A percentile compares a stretch with the other conserved stretches of the same genome.
Conservation (phyloP, 1,140 invertebrate genomes). For the Drosophila jambulina region DNA sequence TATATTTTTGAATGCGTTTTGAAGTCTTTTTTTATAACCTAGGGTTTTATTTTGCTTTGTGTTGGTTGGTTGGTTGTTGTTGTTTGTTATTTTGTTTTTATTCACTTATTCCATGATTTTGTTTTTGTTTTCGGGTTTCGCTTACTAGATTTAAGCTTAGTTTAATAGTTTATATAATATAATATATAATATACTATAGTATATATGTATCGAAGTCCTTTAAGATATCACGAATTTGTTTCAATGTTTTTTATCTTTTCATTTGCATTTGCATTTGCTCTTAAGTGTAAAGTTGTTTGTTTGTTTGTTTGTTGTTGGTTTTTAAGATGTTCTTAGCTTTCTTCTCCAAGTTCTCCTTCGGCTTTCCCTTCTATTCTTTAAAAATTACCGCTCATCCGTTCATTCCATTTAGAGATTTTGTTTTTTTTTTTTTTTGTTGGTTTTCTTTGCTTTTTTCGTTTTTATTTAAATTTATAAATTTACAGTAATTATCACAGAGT, state of each 20-base stretch:
- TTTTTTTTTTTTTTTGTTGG: conserved; percentile 44
- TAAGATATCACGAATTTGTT: conserved; percentile 85
- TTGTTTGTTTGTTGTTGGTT: conserved; percentile 48
- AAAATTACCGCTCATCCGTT: conserved; percentile 73
- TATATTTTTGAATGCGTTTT: conserved; percentile 80
- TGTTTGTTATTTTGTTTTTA: conserved; percentile 58
- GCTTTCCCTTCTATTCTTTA: conserved; percentile 61
- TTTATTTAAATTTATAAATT: conserved; percentile 85
- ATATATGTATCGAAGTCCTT: conserved; percentile 85
- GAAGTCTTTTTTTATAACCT: conserved; percentile 81
- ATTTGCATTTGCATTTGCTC: conserved; percentile 83
- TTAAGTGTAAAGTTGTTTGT: conserved; percentile 77
- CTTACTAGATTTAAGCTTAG: conserved; percentile 77
- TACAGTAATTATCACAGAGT: conserved; percentile 85
- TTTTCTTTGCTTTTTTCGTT: conserved; percentile 56
- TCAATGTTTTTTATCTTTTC: conserved; percentile 85
- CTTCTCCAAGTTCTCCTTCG: conserved; percentile 26
- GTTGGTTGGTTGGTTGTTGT: conserved; percentile 41
- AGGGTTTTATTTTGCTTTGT: conserved; percentile 69
- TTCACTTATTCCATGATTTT: conserved; percentile 65
- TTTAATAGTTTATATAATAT: conserved; percentile 75
- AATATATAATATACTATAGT: conserved; percentile 85
- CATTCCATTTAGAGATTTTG: conserved; percentile 69
- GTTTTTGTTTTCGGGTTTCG: conserved; percentile 53
- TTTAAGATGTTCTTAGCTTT: conserved; percentile 59